Evolutionary conservation across 2,113 vertebrate genomes (phyloP), one percentile per base, ranked within the genome.

Genomic region (Todiramphus saurophagus): DNA sequence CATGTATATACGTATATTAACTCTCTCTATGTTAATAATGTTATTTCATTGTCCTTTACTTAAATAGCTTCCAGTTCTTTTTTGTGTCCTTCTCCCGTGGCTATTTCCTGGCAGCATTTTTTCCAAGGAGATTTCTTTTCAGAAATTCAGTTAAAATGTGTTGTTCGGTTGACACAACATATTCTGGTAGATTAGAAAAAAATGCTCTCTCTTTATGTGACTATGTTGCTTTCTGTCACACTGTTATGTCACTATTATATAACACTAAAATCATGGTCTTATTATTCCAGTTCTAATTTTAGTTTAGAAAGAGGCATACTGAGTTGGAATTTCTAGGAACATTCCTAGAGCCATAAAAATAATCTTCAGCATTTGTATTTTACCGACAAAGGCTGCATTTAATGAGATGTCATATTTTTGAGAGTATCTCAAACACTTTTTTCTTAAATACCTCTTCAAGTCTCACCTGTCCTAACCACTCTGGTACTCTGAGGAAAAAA

Each of bases 211-310:
- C 74, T 85, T 92, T 90, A 89, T 51, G 24, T 64, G 43, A 51
- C 39, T 86, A 10, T 83, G 80, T 78, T 73, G 86, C 76, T 89
- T 93, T 78, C 76, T 83, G 51, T 77, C 93, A 91, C 69, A 35
- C 51, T 92, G 37, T 55, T 78, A 48, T 58, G 51, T 60, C 83
- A 92, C 46, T 81, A 35, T 90, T 93, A 90, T 60, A 60, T 78
- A 90, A 94, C 23, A 69, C 31, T 72, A 88, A 88, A 90, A 77
- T 90, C 55, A 83, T 0, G 1, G n/a, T 68, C 44, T 67, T 80
- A 43, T 70, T 83, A 86, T 94, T 81, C 60, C 2, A 3, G 55
- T 87, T 39, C 77, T 90, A 90, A 92, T 92, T 95, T 96, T 90
- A 90, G 68, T 56, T 93, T 83, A 67, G 58, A 89, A 94, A 76